These are phyloP conservation scores for Mastomys natalensis DNA, from an alignment of 2,113 vertebrate genomes.

Conservation along the genomic window DNA sequence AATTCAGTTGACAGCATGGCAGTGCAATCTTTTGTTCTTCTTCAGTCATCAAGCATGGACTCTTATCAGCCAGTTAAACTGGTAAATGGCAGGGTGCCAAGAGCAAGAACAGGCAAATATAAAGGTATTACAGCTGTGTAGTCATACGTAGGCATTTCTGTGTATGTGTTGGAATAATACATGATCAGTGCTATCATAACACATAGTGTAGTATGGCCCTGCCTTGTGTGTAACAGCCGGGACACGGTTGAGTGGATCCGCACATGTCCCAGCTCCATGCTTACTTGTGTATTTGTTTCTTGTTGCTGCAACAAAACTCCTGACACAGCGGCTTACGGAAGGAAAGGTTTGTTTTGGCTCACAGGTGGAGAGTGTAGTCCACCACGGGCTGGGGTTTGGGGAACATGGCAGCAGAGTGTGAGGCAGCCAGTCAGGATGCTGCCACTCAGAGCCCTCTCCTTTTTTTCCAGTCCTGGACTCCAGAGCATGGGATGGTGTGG, in stretches of 20 bases:
- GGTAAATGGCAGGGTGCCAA: neutral
- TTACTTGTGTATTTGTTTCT: neutral
- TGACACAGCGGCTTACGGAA: no score
- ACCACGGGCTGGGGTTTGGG: neutral
- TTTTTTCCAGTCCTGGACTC: neutral
- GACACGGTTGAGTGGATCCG: neutral
- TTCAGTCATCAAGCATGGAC: neutral
- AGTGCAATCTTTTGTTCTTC: neutral
- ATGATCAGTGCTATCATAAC: neutral
- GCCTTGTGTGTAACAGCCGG: neutral
- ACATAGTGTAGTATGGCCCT: neutral
- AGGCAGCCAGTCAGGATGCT: neutral
- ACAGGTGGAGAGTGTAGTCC: neutral
- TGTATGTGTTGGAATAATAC: no score
- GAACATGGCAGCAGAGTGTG: neutral
- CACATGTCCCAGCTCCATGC: neutral
- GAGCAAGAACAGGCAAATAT: neutral
- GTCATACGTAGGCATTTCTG: neutral
- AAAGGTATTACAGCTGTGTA: no score
- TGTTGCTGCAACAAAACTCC: neutral
- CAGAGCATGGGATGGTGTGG: neutral
- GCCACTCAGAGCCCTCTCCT: neutral
- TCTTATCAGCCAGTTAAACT: neutral
- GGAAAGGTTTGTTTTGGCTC: neutral
- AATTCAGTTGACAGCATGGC: neutral